These are phyloP conservation scores for Pelosia muscerda DNA, from an alignment of 2,888 invertebrate genomes.

Conservation along the genomic window DNA sequence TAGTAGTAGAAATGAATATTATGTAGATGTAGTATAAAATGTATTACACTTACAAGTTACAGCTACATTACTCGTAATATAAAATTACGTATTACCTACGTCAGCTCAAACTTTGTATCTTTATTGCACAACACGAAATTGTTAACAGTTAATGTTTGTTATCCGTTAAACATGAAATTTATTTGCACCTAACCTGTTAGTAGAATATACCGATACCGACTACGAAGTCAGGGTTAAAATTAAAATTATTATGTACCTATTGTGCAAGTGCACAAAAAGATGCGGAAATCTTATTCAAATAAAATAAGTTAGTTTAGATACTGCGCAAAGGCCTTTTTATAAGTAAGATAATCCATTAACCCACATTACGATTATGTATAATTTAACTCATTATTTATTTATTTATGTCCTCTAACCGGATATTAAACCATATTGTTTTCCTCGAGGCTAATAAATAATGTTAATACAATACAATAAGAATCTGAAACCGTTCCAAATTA, in stretches of 20 bases:
- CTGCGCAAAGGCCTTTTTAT: conserved; percentile 6
- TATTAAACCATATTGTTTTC: conserved; percentile 6
- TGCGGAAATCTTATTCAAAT: neutral
- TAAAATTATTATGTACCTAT: neutral
- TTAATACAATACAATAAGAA: conserved; percentile 21
- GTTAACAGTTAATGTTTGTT: neutral
- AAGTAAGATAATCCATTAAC: conserved; percentile 16
- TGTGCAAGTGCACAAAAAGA: conserved; percentile 3
- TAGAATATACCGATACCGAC: neutral
- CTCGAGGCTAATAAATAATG: conserved; percentile 8
- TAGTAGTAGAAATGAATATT: too few relatives aligned
- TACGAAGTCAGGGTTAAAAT: neutral
- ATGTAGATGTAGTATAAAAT: too few relatives aligned
- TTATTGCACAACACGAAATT: neutral
- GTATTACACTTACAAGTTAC: neutral
- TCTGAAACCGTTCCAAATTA: conserved; percentile 36
- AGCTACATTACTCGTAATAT: too few relatives aligned
- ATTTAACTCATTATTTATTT: conserved; percentile 5
- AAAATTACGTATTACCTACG: neutral
- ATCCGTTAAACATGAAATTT: neutral
- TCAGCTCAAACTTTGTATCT: neutral
- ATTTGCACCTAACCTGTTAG: neutral
- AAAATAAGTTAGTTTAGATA: conserved; percentile 8
- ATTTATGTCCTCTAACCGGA: conserved; percentile 6
- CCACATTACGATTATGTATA: conserved; percentile 5